A percentile compares a stretch with the other conserved stretches of the same genome.
These are phyloP conservation scores for Holocentrus rufus DNA, from an alignment of 2,797 vertebrate genomes.

Conservation along the genomic window DNA sequence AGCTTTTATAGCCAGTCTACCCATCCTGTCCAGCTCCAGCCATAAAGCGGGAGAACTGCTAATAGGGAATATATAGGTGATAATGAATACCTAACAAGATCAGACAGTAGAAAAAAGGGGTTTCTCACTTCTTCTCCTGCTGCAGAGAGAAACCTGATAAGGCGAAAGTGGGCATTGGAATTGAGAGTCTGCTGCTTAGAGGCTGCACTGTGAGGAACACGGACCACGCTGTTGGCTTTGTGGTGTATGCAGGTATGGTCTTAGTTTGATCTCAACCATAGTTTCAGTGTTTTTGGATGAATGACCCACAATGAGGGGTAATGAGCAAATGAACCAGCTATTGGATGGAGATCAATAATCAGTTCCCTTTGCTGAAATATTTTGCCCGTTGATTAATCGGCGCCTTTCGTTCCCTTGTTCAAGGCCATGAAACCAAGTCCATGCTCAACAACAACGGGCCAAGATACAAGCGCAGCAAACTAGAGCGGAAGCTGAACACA, in stretches of 20 bases:
- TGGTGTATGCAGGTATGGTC: conserved; percentile 91
- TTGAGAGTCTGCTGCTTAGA: conserved; percentile 91
- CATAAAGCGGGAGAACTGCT: conserved; percentile 60
- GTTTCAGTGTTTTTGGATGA: background rate
- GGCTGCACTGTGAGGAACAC: conserved; percentile 95
- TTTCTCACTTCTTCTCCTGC: conserved; percentile 64
- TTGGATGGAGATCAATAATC: conserved; percentile 1
- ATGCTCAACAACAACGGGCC: conserved; percentile 93
- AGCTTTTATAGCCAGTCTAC: conserved; percentile 57
- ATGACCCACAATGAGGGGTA: background rate
- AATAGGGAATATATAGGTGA: conserved; percentile 61
- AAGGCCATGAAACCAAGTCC: conserved; percentile 95
- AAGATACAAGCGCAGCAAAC: conserved; percentile 93
- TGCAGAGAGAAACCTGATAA: conserved; percentile 88
- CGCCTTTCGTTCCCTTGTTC: conserved; percentile 46
- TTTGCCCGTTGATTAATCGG: conserved; percentile 5
- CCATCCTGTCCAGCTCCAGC: conserved; percentile 47
- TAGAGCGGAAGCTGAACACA: conserved; percentile 89
- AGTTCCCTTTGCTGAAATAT: background rate
- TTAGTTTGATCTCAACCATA: conserved; percentile 11
- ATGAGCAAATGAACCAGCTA: background rate
- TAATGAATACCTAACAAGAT: conserved; percentile 73
- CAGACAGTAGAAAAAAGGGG: conserved; percentile 61
- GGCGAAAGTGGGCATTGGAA: conserved; percentile 86
- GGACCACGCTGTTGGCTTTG: conserved; percentile 87